Evolutionary conservation across 2,888 invertebrate genomes (phyloP).

Genomic region (Dasysyrphus tricinctus): DNA sequence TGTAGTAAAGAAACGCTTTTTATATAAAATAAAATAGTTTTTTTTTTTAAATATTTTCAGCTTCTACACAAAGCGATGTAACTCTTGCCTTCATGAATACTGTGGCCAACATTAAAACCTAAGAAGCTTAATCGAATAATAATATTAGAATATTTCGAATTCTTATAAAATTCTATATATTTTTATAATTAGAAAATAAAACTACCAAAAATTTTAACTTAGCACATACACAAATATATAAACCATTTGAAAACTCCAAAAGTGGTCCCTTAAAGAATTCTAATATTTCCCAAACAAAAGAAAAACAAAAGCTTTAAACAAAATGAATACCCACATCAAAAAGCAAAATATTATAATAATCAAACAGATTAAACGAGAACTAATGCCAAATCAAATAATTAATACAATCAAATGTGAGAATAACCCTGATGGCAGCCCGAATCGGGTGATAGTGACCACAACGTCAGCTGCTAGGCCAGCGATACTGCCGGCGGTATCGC

Average conservation of each 20-base stretch:
- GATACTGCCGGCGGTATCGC: background rate
- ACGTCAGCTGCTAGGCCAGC: slow-evolving; percentile 20
- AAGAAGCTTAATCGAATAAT: background rate
- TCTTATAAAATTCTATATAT: background rate
- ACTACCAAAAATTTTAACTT: background rate
- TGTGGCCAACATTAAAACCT: background rate
- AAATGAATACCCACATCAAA: slow-evolving; percentile 69
- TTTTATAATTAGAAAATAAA: background rate
- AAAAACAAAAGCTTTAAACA: slow-evolving; percentile 5
- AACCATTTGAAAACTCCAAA: background rate
- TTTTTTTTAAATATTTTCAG: slow-evolving; percentile 12
- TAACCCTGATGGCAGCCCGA: slow-evolving; percentile 55
- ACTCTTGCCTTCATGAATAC: slow-evolving; percentile 6
- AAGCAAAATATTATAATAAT: slow-evolving; percentile 71
- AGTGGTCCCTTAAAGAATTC: background rate
- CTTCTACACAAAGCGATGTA: background rate
- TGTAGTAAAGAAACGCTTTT: too few species aligned
- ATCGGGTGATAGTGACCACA: slow-evolving; percentile 52
- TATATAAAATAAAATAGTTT: background rate
- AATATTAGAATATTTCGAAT: slow-evolving; percentile 10
- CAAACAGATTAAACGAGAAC: slow-evolving; percentile 64
- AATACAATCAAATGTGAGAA: slow-evolving; percentile 64
- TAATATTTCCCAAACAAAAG: background rate
- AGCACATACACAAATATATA: background rate
- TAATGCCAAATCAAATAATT: slow-evolving; percentile 66